phyloP scores from a whole-genome alignment of 2,797 vertebrate species.

The Aselliscus stoliczkanus region DNA sequence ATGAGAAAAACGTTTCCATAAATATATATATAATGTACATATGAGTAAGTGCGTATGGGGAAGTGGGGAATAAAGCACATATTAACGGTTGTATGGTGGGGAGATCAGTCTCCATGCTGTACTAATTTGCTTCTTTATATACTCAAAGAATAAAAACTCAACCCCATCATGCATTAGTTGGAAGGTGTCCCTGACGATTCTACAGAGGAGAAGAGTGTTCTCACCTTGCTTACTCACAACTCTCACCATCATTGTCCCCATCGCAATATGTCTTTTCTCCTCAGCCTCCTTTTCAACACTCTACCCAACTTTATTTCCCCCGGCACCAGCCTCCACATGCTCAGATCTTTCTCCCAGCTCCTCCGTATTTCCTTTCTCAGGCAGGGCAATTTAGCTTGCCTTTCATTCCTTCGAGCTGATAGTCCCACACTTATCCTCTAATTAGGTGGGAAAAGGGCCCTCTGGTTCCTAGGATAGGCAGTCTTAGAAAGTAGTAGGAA shows the following conservation, averaged over 20 bases:
- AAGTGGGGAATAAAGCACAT: neutral
- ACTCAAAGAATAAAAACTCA: neutral
- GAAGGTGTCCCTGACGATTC: neutral
- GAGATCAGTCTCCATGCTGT: neutral
- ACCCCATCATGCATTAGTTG: neutral
- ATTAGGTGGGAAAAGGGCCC: neutral
- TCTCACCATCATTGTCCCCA: neutral
- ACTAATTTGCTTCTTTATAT: neutral
- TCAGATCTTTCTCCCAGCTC: neutral
- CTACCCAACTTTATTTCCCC: neutral
- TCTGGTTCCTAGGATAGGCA: neutral
- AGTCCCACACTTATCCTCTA: neutral
- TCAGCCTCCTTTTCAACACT: neutral
- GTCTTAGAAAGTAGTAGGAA: neutral
- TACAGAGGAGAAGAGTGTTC: neutral
- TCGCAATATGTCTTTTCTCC: no score
- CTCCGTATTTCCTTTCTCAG: neutral
- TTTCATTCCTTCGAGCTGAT: neutral
- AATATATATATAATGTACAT: neutral
- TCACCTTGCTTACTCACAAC: neutral
- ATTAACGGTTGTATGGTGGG: neutral
- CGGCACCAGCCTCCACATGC: neutral
- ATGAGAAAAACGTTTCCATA: neutral
- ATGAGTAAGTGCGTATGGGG: neutral
- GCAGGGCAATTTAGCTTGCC: neutral